phyloP scores from a whole-genome alignment of 2,888 invertebrate species.

The Entomobrya proxima region DNA sequence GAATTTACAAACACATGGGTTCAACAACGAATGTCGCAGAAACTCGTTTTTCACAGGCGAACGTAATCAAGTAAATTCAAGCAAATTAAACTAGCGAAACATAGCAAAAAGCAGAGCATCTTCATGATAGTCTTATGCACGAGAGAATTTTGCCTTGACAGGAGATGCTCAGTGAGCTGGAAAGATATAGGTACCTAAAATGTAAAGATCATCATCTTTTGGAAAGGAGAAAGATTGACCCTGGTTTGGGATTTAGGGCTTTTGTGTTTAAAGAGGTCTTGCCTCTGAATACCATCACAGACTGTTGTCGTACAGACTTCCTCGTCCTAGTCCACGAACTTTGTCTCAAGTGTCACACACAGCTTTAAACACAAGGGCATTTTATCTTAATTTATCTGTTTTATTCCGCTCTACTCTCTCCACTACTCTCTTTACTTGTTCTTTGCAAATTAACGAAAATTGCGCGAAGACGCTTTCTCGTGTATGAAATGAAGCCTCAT shows the following conservation, averaged over 20 bases:
- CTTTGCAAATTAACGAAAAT: slow-evolving; percentile 33
- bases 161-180: slow-evolving; percentile 8
- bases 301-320: slow-evolving; percentile 7
- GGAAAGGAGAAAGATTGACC: slow-evolving; percentile 32
- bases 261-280: slow-evolving; percentile 1
- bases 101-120: not conserved
- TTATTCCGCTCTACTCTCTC: not conserved
- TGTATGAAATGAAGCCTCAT: not conserved
- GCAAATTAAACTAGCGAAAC: slow-evolving; percentile 51
- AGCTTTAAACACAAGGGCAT: slow-evolving; percentile 12
- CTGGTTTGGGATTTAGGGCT: slow-evolving; percentile 53
- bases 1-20: not conserved
- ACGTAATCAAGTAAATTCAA: slow-evolving; percentile 40
- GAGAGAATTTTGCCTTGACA: slow-evolving; percentile 2
- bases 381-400: slow-evolving; percentile 45
- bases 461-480: no score
- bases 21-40: no score
- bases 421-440: not conserved
- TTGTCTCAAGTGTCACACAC: not conserved
- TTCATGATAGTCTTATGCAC: slow-evolving; percentile 5
- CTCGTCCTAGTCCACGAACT: not conserved
- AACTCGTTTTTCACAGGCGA: not conserved
- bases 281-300: not conserved
- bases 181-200: not conserved
- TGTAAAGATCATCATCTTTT: not conserved